Evolutionary conservation across 2,113 vertebrate genomes (phyloP), one percentile per base, ranked within the genome.

Genomic region (Tachycineta bicolor): DNA sequence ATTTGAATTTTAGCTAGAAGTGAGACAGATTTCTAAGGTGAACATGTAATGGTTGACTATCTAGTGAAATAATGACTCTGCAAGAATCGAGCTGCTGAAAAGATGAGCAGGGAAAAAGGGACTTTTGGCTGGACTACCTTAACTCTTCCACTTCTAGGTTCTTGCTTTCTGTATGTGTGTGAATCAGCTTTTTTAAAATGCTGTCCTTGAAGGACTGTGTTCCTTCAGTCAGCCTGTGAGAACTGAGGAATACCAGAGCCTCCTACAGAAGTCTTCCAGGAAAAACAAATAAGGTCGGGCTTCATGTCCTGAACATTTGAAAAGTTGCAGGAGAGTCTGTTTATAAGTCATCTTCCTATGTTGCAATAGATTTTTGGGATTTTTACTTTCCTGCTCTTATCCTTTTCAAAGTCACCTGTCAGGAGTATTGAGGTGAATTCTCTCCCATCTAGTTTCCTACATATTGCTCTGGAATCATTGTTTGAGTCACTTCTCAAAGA

Each of bases 1-100:
- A 8, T 88, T 78, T 83, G 69, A 63, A 41, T 67, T 90, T 94
- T 52, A 81, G 75, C 14, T 22, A 15, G 60, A 49, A 76, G 50
- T 62, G 69, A 83, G 67, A 29, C 31, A 46, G 14, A 39, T 92
- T 86, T 89, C 56, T 63, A n/a, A 95, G 83, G 71, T 92, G 85
- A 83, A 28, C 31, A 13, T 3, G 25, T 83, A 78, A 33, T 93
- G 85, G 53, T 92, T 75, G 76, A 86, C 71, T 79, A 90, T 60
- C 39, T 81, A 86, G 82, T 83, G 93, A 94, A 93, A 71, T 95
- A 93, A 91, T 94, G 92, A 95, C 91, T 95, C 91, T 97, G 96
- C 93, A 92, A 83, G 84, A 96, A 91, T 94, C 0, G 3, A 67
- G 68, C 65, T 1, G 12, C 75, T 90, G 65, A 55, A 94, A 86